Percentiles rank a stretch among this genome's conserved stretches.
Evolutionary conservation across 2,888 invertebrate genomes (phyloP).

Genomic region (Fabriciana adippe): DNA sequence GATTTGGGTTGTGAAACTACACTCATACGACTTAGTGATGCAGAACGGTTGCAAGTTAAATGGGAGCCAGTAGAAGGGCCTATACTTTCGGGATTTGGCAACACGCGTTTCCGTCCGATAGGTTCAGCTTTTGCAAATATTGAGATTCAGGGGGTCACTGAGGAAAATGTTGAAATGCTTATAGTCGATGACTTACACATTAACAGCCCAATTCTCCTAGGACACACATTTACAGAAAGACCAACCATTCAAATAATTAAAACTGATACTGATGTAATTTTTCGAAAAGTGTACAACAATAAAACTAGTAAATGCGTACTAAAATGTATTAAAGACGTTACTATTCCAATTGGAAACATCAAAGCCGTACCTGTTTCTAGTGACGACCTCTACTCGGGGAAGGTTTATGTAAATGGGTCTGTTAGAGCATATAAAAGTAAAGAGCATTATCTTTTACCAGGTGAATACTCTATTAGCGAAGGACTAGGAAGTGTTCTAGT

Average conservation of each 20-base stretch:
- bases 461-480: too few species aligned
- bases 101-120: neutral
- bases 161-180: neutral
- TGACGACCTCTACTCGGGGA: neutral
- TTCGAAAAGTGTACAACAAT: neutral
- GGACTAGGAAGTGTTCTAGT: too few species aligned
- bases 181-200: neutral
- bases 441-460: too few species aligned
- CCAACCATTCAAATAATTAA: neutral
- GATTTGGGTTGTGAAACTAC: neutral
- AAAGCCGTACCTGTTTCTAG: neutral
- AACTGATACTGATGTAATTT: neutral
- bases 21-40: neutral
- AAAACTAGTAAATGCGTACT: neutral
- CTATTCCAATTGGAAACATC: neutral
- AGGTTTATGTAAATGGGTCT: too few species aligned
- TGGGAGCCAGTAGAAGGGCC: neutral
- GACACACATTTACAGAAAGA: conserved; percentile 4
- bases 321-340: neutral
- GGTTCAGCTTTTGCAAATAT: neutral
- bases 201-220: neutral
- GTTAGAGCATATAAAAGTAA: too few species aligned
- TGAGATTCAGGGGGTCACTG: neutral
- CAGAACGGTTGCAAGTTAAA: neutral
- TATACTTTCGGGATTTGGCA: conserved; percentile 1